phyloP scores from a whole-genome alignment of 2,113 vertebrate species.

The Anhinga anhinga region DNA sequence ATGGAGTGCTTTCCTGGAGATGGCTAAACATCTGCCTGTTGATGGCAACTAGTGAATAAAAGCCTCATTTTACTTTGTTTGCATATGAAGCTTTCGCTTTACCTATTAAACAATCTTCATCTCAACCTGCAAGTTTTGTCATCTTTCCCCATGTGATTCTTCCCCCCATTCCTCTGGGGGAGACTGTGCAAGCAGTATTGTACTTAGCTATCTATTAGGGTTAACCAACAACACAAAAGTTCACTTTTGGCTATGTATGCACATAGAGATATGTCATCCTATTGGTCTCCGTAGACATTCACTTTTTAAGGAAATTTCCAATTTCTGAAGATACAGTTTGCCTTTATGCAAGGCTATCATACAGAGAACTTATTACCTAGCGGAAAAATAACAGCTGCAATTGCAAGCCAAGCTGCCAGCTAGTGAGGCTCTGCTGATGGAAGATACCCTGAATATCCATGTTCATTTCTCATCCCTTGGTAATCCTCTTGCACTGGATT shows the following conservation, averaged over 20 bases:
- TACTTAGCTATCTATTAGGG: background rate
- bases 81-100: too few relatives aligned
- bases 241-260: background rate
- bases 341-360: background rate
- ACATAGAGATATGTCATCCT: background rate
- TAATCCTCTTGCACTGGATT: slow-evolving; percentile 42
- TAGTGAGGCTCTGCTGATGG: background rate
- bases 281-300: background rate
- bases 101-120: too few relatives aligned
- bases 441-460: background rate
- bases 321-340: background rate
- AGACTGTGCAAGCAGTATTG: background rate
- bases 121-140: too few relatives aligned
- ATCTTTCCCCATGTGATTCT: too few relatives aligned
- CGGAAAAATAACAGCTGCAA: background rate
- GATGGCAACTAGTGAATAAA: too few relatives aligned
- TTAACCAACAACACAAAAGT: background rate
- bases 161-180: background rate
- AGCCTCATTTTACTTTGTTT: too few relatives aligned
- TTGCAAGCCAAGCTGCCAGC: background rate
- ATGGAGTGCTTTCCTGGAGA: too few relatives aligned
- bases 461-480: background rate
- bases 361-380: background rate
- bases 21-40: too few relatives aligned
- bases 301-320: background rate